Evolutionary conservation across 2,888 invertebrate species (phyloP).

Genomic region (Rutpela maculata): DNA sequence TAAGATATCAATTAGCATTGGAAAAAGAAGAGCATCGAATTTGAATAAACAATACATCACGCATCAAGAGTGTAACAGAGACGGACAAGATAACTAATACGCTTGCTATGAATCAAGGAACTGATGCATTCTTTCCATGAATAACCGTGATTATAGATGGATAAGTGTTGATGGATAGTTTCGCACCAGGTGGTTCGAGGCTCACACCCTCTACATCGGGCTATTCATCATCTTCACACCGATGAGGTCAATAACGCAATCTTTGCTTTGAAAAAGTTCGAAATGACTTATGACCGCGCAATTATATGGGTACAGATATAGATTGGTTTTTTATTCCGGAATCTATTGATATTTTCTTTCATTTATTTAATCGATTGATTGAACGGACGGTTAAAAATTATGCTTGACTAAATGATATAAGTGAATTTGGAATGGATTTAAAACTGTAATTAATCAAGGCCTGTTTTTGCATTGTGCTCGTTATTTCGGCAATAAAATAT

Average conservation of each 20-base stretch:
- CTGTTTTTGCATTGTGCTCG: neutral
- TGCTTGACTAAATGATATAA: slow-evolving; percentile 15
- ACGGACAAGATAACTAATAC: slow-evolving; percentile 54
- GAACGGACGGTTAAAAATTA: slow-evolving; percentile 25
- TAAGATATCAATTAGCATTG: slow-evolving; percentile 16
- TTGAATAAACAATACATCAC: slow-evolving; percentile 57
- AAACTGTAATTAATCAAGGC: slow-evolving; percentile 6
- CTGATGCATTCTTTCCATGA: slow-evolving; percentile 54
- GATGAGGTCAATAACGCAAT: slow-evolving; percentile 57
- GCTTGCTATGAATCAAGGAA: slow-evolving; percentile 47
- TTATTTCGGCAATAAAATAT: neutral
- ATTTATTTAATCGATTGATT: slow-evolving; percentile 28
- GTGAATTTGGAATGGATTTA: neutral
- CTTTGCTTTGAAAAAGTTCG: slow-evolving; percentile 20
- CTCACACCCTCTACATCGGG: slow-evolving; percentile 66
- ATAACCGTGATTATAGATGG: slow-evolving; percentile 59
- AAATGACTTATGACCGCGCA: slow-evolving; percentile 35
- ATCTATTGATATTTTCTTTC: slow-evolving; percentile 25
- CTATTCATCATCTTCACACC: slow-evolving; percentile 69
- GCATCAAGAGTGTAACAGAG: slow-evolving; percentile 48
- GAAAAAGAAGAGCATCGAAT: slow-evolving; percentile 34
- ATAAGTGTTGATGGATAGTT: slow-evolving; percentile 68
- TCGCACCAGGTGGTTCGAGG: slow-evolving; percentile 66
- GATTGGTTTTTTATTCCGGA: slow-evolving; percentile 40
- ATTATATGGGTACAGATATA: slow-evolving; percentile 42